A percentile compares a stretch with the other conserved stretches of the same genome.
Conservation (phyloP, 2,888 invertebrate genomes). For the Stegophylla sp. region DNA sequence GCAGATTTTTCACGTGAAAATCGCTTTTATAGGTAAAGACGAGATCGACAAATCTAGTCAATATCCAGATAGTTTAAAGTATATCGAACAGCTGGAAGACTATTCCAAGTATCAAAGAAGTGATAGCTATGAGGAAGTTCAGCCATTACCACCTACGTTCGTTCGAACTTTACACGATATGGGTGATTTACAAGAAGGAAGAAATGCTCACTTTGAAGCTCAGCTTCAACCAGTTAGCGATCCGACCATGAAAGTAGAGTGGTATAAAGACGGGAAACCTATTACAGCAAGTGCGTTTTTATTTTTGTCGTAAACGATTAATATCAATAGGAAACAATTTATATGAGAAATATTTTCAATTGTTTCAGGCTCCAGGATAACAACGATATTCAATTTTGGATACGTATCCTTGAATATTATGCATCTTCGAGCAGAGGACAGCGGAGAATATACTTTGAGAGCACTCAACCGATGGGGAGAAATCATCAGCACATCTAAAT, state of each 20-base stretch:
- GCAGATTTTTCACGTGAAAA: neutral
- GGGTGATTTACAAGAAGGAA: conserved; percentile 86
- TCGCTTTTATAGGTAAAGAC: conserved; percentile 70
- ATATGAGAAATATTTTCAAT: neutral
- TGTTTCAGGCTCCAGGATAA: conserved; percentile 80
- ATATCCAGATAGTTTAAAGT: conserved; percentile 89
- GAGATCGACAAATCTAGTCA: conserved; percentile 87
- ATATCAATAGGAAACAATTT: neutral
- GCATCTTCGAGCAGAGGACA: conserved; percentile 98
- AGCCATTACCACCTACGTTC: conserved; percentile 83
- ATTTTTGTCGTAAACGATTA: neutral
- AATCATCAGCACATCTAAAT: conserved; percentile 82
- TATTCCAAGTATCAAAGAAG: conserved; percentile 85
- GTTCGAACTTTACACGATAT: conserved; percentile 86
- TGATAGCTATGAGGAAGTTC: conserved; percentile 82
- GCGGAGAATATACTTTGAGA: conserved; percentile 90
- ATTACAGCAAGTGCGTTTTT: conserved; percentile 82
- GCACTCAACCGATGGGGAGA: conserved; percentile 91
- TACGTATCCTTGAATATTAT: conserved; percentile 98
- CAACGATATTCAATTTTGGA: conserved; percentile 98
- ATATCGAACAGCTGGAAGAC: conserved; percentile 89
- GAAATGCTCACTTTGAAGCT: conserved; percentile 91
- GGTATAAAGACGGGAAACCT: conserved; percentile 93
- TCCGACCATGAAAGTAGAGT: conserved; percentile 91
- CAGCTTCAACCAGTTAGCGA: conserved; percentile 91